phyloP scores from a whole-genome alignment of 1,140 invertebrate genomes.

The Trachymyrmex septentrionalis region DNA sequence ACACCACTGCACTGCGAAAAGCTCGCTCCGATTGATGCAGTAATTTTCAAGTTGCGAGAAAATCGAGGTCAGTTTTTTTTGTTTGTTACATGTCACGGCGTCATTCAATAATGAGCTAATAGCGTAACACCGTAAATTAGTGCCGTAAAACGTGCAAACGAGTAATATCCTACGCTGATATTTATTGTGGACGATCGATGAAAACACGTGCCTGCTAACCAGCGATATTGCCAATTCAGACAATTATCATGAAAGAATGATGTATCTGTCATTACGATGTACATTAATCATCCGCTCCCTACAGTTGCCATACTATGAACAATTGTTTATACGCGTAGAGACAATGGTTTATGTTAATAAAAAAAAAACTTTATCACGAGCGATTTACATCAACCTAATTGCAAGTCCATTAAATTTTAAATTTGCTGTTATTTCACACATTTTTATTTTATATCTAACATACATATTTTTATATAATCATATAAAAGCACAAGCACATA shows the following conservation, averaged over 20 bases:
- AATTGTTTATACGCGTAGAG: neutral
- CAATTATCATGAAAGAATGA: conserved; percentile 74
- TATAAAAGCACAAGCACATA: neutral
- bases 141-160: conserved; percentile 62
- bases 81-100: conserved; percentile 11
- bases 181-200: conserved; percentile 79
- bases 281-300: conserved; percentile 34
- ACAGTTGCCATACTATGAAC: neutral
- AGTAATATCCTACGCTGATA: conserved; percentile 66
- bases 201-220: conserved; percentile 63
- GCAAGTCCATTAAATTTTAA: neutral
- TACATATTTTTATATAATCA: neutral
- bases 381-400: conserved; percentile 3
- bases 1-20: neutral
- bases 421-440: neutral
- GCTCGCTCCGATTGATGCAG: neutral
- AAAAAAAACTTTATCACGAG: neutral
- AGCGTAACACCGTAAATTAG: conserved; percentile 77
- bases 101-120: conserved; percentile 79
- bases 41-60: conserved; percentile 41
- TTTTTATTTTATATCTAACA: neutral
- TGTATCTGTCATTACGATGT: neutral
- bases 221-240: conserved; percentile 76
- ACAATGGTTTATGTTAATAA: neutral
- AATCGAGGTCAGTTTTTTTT: conserved; percentile 35